A percentile compares a stretch with the other conserved stretches of the same genome.
Conservation (phyloP, 2,888 invertebrate species). For the Ganaspis brasiliensis region DNA sequence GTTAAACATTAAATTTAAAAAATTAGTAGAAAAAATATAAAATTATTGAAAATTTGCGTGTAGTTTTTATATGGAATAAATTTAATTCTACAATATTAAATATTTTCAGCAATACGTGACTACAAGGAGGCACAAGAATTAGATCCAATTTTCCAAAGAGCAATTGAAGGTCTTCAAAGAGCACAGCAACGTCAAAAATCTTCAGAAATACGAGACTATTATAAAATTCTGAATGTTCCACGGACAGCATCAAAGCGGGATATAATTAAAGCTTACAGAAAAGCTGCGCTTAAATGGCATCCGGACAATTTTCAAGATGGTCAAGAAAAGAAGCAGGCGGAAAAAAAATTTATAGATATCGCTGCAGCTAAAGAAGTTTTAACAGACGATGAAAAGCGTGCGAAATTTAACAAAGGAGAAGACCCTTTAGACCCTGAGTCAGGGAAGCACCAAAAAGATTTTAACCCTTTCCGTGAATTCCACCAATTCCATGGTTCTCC, state of each 20-base stretch:
- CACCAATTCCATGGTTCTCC: slow-evolving; percentile 89
- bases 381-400: slow-evolving; percentile 94
- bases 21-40: no score
- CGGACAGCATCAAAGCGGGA: slow-evolving; percentile 95
- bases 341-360: slow-evolving; percentile 99
- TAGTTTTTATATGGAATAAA: neutral
- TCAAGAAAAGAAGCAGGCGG: slow-evolving; percentile 95
- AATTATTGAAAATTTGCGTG: no score
- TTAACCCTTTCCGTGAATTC: slow-evolving; percentile 88
- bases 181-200: slow-evolving; percentile 97
- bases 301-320: slow-evolving; percentile 95
- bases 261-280: slow-evolving; percentile 97
- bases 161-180: slow-evolving; percentile 93
- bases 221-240: slow-evolving; percentile 96
- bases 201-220: slow-evolving; percentile 96
- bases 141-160: slow-evolving; percentile 89
- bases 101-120: slow-evolving; percentile 88
- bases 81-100: no score
- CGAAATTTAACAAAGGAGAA: slow-evolving; percentile 95
- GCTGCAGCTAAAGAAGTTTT: slow-evolving; percentile 99
- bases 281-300: slow-evolving; percentile 99
- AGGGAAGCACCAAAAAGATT: slow-evolving; percentile 84
- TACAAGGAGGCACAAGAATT: slow-evolving; percentile 92
- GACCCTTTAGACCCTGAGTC: slow-evolving; percentile 99
- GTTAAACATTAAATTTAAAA: no score